A percentile compares a stretch with the other conserved stretches of the same genome.
Evolutionary conservation across 2,888 invertebrate genomes (phyloP).

Genomic region (Drosophila incognita): DNA sequence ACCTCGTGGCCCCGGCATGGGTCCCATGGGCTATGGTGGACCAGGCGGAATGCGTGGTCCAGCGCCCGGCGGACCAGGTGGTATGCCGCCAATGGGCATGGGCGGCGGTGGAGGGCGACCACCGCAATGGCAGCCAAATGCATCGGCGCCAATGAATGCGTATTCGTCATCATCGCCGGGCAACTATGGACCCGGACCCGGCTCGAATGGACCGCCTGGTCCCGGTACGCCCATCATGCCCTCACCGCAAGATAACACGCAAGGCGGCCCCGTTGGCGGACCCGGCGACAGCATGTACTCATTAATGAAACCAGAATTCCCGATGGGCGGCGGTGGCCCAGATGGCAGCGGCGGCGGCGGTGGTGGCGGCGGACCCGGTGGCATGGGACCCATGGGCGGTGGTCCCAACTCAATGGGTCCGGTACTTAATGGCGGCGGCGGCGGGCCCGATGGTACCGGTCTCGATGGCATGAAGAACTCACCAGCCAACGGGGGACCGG

Average conservation of each 20-base stretch:
- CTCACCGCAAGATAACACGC: conserved; percentile 97
- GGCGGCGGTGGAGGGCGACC: conserved; percentile 91
- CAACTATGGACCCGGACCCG: conserved; percentile 95
- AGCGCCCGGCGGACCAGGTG: conserved; percentile 94
- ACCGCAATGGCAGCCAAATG: conserved; percentile 93
- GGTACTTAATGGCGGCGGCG: conserved; percentile 96
- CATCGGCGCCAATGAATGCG: conserved; percentile 94
- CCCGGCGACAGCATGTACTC: conserved; percentile 97
- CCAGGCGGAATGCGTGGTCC: conserved; percentile 88
- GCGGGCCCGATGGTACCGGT: conserved; percentile 87
- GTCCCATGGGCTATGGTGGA: conserved; percentile 95
- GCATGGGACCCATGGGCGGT: conserved; percentile 92
- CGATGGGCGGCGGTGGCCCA: conserved; percentile 86
- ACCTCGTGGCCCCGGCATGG: conserved; percentile 92
- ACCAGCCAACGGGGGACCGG: conserved; percentile 95
- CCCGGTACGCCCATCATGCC: conserved; percentile 99
- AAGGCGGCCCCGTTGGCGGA: conserved; percentile 87
- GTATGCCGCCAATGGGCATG: conserved; percentile 93
- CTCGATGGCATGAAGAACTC: conserved; percentile 99
- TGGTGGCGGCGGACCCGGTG: conserved; percentile 88
- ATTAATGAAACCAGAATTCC: conserved; percentile 94
- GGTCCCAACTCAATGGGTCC: conserved; percentile 92
- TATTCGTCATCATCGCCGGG: conserved; percentile 98
- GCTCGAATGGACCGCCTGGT: conserved; percentile 95
- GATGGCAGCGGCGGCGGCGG: conserved; percentile 86